Evolutionary conservation across 2,113 vertebrate genomes (phyloP), one percentile per base, ranked within the genome.

Genomic region (Hipposideros armiger): DNA sequence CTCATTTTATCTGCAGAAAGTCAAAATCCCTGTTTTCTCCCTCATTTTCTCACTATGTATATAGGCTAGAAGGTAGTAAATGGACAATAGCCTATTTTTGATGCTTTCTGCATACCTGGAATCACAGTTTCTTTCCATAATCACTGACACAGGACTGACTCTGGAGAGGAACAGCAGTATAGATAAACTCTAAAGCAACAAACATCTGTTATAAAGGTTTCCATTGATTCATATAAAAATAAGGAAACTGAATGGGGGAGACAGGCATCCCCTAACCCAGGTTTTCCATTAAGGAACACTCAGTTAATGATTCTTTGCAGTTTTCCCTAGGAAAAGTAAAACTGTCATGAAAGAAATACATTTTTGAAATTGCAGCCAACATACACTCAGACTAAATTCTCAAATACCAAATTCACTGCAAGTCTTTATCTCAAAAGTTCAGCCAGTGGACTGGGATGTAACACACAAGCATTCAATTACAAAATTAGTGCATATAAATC

Each of bases 201-300:
- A 93, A 82, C 76, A 88, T 96, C 76, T 94, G 91, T 74, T 26
- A 87, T 76, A 96, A 91, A 80, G 80, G 54, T 28, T 90, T 90
- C 67, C 84, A 95, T 70, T 95, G 91, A 72, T 91, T 91, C 14
- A 0, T n/a, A 85, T 89, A 54, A 94, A 95, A 84, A 96, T 60
- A 89, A 97, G 82, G 89, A 89, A 81, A 88, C 36, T 58, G 40
- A 83, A 91, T 11, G 45, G 16, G 22, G 32, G 67, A 73, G 56
- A 64, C 7, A 66, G 82, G 40, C 28, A 87, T 70, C 15, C 62
- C 26, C 52, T 70, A 87, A 95, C 95, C 45, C 66, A 90, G 78
- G 40, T 92, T 97, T 97, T 78, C 72, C 64, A 96, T 67, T 94
- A 93, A 93, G 97, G 97, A 98, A 77, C 96, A 97, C 86, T 96